Conservation (phyloP, 2,888 invertebrate species). For the Lobophora halterata region DNA sequence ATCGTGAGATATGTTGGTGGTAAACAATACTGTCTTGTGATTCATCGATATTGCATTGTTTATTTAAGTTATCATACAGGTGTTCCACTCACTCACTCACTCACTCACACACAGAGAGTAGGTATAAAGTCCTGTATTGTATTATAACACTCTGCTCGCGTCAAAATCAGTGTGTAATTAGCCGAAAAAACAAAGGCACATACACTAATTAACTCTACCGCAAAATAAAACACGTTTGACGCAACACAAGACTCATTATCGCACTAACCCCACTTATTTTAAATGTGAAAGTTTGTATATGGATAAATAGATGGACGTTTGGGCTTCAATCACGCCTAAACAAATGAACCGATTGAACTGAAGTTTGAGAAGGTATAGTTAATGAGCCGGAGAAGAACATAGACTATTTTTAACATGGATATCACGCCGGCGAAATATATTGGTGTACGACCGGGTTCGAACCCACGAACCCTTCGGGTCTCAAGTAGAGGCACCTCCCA, state of each 20-base stretch:
- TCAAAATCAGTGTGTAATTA: constrained; percentile 40
- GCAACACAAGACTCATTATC: constrained; percentile 55
- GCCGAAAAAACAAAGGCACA: constrained; percentile 43
- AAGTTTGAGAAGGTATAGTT: no score
- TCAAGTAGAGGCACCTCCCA: no score
- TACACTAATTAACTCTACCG: constrained; percentile 43
- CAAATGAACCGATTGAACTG: neutral
- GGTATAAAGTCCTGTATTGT: constrained; percentile 32
- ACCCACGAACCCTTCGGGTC: no score
- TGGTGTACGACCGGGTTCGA: no score
- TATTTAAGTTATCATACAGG: constrained; percentile 46
- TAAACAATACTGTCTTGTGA: constrained; percentile 60
- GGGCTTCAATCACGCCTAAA: neutral
- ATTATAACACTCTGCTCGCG: constrained; percentile 29
- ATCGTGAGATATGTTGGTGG: constrained; percentile 40
- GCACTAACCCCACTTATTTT: no score
- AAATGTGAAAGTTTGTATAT: no score
- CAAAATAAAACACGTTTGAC: constrained; percentile 38
- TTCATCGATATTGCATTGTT: constrained; percentile 51
- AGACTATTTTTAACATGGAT: no score
- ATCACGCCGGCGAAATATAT: no score
- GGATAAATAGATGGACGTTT: no score
- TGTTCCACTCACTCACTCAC: constrained; percentile 32
- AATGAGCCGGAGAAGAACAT: no score
- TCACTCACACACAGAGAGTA: no score